phyloP scores from a whole-genome alignment of 1,140 invertebrate species.

The Drosophila melanica region DNA sequence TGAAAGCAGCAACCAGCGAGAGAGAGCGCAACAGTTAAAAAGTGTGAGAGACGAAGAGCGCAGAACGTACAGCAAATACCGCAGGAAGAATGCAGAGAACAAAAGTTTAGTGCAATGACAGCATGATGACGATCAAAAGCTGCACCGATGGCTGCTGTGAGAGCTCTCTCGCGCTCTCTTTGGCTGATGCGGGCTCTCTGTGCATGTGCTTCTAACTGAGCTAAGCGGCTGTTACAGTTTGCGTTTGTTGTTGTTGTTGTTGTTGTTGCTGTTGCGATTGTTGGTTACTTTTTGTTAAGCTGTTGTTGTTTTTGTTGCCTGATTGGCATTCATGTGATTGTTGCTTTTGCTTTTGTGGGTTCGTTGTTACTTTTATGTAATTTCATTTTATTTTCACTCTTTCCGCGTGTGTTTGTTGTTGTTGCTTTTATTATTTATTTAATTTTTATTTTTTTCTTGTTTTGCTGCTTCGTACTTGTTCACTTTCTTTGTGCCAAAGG shows the following conservation, averaged over 20 bases:
- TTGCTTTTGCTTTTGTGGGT: constrained; percentile 47
- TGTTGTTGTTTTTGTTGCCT: constrained; percentile 23
- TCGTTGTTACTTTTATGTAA: constrained; percentile 81
- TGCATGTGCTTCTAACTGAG: constrained; percentile 37
- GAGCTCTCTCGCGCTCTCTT: constrained; percentile 28
- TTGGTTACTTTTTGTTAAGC: constrained; percentile 6
- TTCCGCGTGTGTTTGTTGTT: constrained; percentile 23
- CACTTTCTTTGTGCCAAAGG: constrained; percentile 67
- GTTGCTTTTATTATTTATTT: too few species aligned
- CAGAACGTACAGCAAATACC: constrained; percentile 37
- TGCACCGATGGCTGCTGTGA: constrained; percentile 2
- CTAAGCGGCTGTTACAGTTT: constrained; percentile 30
- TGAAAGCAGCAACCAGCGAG: too few species aligned
- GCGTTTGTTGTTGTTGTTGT: constrained; percentile 6
- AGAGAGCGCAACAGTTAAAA: not conserved
- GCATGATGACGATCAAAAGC: constrained; percentile 23
- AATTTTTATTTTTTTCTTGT: constrained; percentile 3
- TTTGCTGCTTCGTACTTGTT: constrained; percentile 51
- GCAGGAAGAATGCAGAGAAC: constrained; percentile 43
- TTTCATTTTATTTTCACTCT: constrained; percentile 75
- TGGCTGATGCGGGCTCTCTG: constrained; percentile 7
- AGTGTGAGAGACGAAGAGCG: constrained; percentile 17
- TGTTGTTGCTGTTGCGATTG: constrained; percentile 12
- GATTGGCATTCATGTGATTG: constrained; percentile 52
- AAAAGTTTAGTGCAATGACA: constrained; percentile 50